A percentile compares a stretch with the other conserved stretches of the same genome.
Evolutionary conservation across 2,113 vertebrate genomes (phyloP).

Genomic region (Labeo rohita): DNA sequence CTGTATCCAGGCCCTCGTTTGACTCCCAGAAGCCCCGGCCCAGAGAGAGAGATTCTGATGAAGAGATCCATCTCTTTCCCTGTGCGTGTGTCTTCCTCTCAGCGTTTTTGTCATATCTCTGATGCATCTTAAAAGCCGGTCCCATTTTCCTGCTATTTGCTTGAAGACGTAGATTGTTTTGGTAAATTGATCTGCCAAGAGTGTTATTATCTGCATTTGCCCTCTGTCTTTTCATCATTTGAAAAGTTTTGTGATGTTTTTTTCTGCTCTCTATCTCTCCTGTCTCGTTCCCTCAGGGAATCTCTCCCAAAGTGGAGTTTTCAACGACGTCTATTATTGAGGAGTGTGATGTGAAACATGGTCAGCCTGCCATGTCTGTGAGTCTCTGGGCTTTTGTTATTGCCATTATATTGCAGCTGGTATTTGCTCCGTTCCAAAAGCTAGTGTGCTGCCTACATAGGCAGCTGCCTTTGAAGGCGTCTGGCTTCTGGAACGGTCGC

Average conservation of each 20-base stretch:
- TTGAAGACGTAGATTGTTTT: constrained; percentile 58
- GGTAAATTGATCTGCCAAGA: constrained; percentile 63
- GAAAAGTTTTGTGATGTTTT: constrained; percentile 44
- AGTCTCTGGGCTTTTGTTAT: constrained; percentile 59
- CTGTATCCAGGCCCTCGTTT: constrained; percentile 85
- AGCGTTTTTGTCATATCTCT: constrained; percentile 56
- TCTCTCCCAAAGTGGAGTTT: constrained; percentile 92
- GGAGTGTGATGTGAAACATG: constrained; percentile 76
- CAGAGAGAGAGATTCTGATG: constrained; percentile 88
- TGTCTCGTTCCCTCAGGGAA: constrained; percentile 79
- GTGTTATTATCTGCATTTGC: constrained; percentile 55
- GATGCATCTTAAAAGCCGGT: constrained; percentile 56
- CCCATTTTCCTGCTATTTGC: constrained; percentile 57
- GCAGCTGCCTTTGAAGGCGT: constrained; percentile 1
- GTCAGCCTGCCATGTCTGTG: constrained; percentile 64
- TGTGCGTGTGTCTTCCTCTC: constrained; percentile 76
- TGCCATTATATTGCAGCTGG: constrained; percentile 14
- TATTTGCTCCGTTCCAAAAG: constrained; percentile 20
- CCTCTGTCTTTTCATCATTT: constrained; percentile 54
- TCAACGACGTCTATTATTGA: constrained; percentile 87
- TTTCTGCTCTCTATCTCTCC: constrained; percentile 46
- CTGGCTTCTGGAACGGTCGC: neutral
- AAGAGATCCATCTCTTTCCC: constrained; percentile 82
- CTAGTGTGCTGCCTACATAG: neutral
- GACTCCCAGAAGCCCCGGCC: constrained; percentile 72